These are phyloP conservation scores for Agrochola circellaris DNA, from an alignment of 2,888 invertebrate genomes.

Conservation along the genomic window DNA sequence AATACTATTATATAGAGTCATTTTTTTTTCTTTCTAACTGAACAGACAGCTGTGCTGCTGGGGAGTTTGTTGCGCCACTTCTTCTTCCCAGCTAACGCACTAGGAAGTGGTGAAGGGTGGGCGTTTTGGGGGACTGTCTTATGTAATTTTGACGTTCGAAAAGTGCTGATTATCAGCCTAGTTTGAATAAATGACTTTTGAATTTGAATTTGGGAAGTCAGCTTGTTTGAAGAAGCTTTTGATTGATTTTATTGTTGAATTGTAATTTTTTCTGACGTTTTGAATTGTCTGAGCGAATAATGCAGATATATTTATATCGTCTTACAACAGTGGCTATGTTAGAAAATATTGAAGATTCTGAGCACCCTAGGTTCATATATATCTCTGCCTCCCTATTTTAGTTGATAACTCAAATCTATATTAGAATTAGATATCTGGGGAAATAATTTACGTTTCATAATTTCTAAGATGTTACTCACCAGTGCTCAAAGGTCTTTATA, in stretches of 20 bases:
- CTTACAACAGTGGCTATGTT: background rate
- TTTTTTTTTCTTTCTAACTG: no score
- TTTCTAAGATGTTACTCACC: background rate
- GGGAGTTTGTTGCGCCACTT: no score
- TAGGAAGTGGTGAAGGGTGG: no score
- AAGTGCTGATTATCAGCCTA: no score
- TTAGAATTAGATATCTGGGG: background rate
- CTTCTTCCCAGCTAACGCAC: no score
- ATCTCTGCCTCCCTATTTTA: background rate
- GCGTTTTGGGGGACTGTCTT: no score
- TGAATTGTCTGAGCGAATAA: background rate
- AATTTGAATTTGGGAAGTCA: background rate
- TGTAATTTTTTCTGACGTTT: background rate
- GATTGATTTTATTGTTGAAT: constrained; percentile 12
- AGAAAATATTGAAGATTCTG: background rate
- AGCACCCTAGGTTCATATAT: background rate
- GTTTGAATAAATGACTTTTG: no score
- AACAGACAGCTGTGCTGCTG: no score
- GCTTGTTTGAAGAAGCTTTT: constrained; percentile 18
- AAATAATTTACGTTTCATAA: background rate
- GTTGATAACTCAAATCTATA: background rate
- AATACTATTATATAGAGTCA: no score
- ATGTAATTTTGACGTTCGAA: no score
- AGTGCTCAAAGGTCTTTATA: constrained; percentile 40
- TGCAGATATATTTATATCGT: background rate